Evolutionary conservation across 1,140 invertebrate species (phyloP).

Genomic region (Caenorhabditis latens): DNA sequence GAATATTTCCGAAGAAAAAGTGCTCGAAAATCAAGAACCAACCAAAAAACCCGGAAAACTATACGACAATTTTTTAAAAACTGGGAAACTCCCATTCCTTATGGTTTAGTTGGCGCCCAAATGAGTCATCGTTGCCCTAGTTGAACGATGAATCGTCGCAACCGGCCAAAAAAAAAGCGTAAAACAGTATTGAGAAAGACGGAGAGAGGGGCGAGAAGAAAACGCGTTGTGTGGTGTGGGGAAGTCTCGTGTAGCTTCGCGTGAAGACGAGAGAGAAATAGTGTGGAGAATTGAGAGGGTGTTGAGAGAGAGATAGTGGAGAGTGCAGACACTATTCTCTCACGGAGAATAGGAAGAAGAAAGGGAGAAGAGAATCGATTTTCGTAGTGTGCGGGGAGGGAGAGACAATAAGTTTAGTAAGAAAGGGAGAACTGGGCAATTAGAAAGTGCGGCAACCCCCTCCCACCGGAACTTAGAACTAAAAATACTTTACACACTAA

Average conservation of each 20-base stretch:
- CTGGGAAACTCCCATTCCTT: not conserved
- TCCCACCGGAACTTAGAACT: not conserved
- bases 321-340: not conserved
- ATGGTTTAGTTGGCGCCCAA: not conserved
- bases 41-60: not conserved
- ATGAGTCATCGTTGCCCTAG: not conserved
- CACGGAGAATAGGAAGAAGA: conserved; percentile 3
- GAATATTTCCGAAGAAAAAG: too few species aligned
- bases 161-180: not conserved
- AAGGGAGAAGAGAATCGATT: not conserved
- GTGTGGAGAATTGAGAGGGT: not conserved
- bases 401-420: conserved; percentile 5
- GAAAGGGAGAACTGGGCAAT: not conserved
- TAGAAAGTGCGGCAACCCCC: not conserved
- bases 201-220: not conserved
- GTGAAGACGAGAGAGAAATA: not conserved
- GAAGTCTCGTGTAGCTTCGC: conserved; percentile 18
- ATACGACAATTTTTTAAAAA: not conserved
- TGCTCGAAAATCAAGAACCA: not conserved
- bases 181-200: conserved; percentile 37
- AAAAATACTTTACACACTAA: not conserved
- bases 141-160: too few species aligned
- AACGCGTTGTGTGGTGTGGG: not conserved
- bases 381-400: too few species aligned
- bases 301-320: not conserved